Conservation (phyloP, 2,113 vertebrate genomes). For the Pedetes capensis region DNA sequence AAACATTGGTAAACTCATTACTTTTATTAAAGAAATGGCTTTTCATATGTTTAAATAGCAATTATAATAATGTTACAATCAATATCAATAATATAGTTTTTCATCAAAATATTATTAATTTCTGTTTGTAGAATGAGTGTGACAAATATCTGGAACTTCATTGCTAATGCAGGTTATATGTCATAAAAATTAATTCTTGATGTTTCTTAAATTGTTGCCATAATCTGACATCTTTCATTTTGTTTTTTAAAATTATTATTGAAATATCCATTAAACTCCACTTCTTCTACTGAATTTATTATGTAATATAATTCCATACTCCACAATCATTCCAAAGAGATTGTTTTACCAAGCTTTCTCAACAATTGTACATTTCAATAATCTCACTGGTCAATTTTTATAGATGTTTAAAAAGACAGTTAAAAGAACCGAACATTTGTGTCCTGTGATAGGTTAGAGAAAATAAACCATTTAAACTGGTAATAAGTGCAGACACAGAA, state of each 20-base stretch:
- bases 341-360: not conserved
- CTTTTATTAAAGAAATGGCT: not conserved
- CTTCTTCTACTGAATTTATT: not conserved
- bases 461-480: not conserved
- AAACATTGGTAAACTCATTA: not conserved
- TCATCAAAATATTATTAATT: not conserved
- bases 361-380: not conserved
- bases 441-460: not conserved
- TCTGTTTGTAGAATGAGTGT: not conserved
- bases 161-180: not conserved
- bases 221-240: not conserved
- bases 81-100: not conserved
- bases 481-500: not conserved
- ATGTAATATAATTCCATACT: not conserved
- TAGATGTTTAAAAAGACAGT: not conserved
- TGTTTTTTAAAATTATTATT: not conserved
- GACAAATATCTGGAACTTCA: not conserved
- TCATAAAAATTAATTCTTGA: no score
- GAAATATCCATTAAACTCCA: not conserved
- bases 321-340: not conserved
- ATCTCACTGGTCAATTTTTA: conserved; percentile 14
- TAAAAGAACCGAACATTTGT: not conserved
- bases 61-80: no score
- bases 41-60: not conserved
- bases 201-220: not conserved